Evolutionary conservation across 2,888 invertebrate genomes (phyloP), one percentile per base, ranked within the genome.

Genomic region (Melipona beecheii): DNA sequence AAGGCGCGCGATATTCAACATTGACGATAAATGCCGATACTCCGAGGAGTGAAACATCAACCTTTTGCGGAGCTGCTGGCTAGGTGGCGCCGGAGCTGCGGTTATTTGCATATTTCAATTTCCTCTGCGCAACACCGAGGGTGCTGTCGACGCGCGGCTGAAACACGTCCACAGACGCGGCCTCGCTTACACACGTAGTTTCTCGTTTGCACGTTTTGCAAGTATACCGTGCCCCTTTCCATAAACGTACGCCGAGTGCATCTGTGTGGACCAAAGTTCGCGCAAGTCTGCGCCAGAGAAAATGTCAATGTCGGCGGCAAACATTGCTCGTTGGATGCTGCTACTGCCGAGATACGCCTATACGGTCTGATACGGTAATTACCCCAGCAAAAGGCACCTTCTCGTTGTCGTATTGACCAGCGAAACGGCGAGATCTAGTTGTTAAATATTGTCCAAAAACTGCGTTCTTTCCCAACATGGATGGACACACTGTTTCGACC

Each of bases 61-160:
- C 81, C 84, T 88, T n/a, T 88, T 75, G 88, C 75, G 43, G 78
- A 56, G 81, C 60, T 68, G 84, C 75, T 79, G 83, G 81, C 83
- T 88, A 84, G 82, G 90, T 89, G 88, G 85, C 89, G 86, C 84
- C 89, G 87, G 77, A 86, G 85, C 87, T 89, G 89, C 87, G 92
- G 91, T 92, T 92, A 92, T 92, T 92, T 92, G 92, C 92, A 92
- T 92, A 92, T 92, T 92, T 92, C 92, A 92, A 92, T 92, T 92
- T 92, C 92, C 90, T 91, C 90, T 87, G 90, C 90, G 90, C 90
- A 90, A 91, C 90, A 88, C 83, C 86, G 86, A 83, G 80, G 87
- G 74, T 89, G 84, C 75, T 83, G 87, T 86, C 89, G 87, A 86
- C 89, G 83, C 74, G 79, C 68, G 78, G 81, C 78, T 85, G 78